Evolutionary conservation across 2,888 invertebrate species (phyloP).

Genomic region (Lasioglossum morio): DNA sequence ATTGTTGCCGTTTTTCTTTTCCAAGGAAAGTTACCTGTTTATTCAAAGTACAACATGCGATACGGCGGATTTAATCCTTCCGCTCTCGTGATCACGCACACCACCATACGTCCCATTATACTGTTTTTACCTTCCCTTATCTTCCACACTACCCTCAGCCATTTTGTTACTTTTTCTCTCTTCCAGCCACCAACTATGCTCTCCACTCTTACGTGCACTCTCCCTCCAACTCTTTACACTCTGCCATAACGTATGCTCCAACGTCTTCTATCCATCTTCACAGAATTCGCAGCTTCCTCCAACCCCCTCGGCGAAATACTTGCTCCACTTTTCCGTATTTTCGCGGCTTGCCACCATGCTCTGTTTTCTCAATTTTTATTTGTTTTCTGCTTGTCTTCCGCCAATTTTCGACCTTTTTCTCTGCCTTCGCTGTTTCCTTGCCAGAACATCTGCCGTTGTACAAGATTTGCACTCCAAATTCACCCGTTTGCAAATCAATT

Average conservation of each 20-base stretch:
- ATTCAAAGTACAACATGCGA: background rate
- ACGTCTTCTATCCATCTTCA: background rate
- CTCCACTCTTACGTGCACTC: background rate
- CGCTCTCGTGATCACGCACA: background rate
- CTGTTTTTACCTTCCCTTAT: background rate
- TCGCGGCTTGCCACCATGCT: background rate
- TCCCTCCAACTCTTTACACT: background rate
- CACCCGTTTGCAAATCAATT: too few relatives aligned
- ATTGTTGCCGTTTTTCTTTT: too few relatives aligned
- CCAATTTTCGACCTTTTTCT: background rate
- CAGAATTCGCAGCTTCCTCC: background rate
- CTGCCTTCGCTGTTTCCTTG: background rate
- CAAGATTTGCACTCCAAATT: too few relatives aligned
- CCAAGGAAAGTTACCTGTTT: too few relatives aligned
- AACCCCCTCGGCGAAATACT: background rate
- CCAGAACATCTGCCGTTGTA: background rate
- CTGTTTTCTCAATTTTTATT: background rate
- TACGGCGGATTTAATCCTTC: background rate
- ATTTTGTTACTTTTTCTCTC: background rate
- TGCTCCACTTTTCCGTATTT: background rate
- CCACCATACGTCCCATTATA: background rate
- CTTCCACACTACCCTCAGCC: background rate
- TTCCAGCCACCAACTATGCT: background rate
- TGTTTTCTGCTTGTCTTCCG: background rate
- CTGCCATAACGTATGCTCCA: background rate